Conservation (phyloP, 1,140 invertebrate species). For the Araneus ventricosus region DNA sequence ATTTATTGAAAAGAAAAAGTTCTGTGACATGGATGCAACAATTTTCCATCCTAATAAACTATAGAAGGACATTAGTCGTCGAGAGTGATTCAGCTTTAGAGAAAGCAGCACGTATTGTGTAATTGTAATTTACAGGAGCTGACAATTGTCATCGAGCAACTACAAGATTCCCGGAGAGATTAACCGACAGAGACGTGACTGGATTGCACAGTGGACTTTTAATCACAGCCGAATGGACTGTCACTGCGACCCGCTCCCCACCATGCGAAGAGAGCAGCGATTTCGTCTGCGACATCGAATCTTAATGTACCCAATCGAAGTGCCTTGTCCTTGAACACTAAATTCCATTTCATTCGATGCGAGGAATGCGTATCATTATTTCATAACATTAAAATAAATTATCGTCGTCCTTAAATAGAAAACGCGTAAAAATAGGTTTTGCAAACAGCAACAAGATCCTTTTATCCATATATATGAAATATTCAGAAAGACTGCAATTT, state of each 20-base stretch:
- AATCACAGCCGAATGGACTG: background rate
- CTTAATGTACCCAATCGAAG: background rate
- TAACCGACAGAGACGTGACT: constrained; percentile 17
- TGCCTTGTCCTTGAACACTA: background rate
- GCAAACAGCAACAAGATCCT: no score
- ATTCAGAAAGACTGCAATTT: no score
- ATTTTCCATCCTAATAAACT: constrained; percentile 11
- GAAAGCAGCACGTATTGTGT: background rate
- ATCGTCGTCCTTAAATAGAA: no score
- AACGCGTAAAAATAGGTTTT: no score
- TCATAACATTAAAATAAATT: no score
- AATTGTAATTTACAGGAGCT: constrained; percentile 46
- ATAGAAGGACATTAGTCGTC: background rate
- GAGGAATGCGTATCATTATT: no score
- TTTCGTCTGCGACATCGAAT: background rate
- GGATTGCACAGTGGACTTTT: constrained; percentile 34
- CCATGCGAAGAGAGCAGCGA: background rate
- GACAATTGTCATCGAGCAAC: constrained; percentile 45
- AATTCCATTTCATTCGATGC: background rate
- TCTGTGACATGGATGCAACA: background rate
- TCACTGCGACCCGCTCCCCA: background rate
- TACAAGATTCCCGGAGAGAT: constrained; percentile 42
- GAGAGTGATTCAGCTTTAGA: background rate
- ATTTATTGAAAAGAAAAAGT: background rate
- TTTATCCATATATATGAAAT: no score